Evolutionary conservation across 30 jellyfish, hydroid and myxozoan genomes (phyloP).

Genomic region (Hydra vulgaris): DNA sequence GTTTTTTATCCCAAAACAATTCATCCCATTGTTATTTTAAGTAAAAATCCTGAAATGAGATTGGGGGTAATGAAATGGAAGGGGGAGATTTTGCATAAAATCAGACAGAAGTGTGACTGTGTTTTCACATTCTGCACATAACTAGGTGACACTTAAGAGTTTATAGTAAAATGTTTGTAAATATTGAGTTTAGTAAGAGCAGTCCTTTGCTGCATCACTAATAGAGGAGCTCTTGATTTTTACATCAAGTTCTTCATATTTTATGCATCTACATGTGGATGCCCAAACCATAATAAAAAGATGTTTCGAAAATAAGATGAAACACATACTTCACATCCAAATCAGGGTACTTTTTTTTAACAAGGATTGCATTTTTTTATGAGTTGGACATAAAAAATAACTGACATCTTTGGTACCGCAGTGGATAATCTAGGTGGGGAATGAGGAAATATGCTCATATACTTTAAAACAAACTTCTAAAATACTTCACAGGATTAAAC

Average conservation of each 20-base stretch:
- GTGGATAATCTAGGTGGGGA: background rate
- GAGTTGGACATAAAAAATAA: background rate
- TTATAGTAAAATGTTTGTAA: background rate
- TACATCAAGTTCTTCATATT: background rate
- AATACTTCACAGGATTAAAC: background rate
- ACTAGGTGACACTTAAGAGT: background rate
- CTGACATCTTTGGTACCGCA: background rate
- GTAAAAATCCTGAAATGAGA: background rate
- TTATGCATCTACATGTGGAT: background rate
- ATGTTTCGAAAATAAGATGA: background rate
- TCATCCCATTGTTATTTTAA: background rate
- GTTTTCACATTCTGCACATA: background rate
- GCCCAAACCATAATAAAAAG: background rate
- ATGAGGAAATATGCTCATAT: background rate
- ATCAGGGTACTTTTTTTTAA: background rate
- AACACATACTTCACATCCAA: background rate
- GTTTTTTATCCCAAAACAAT: background rate
- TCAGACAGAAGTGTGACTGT: background rate
- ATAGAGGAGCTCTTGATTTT: background rate
- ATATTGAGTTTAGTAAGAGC: background rate
- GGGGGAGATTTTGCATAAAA: background rate
- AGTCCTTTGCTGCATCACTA: background rate
- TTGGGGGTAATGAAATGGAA: no score
- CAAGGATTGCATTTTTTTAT: background rate
- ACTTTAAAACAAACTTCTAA: background rate